Conservation (phyloP, 1,140 invertebrate species). For the Bursaphelenchus mucronatus region DNA sequence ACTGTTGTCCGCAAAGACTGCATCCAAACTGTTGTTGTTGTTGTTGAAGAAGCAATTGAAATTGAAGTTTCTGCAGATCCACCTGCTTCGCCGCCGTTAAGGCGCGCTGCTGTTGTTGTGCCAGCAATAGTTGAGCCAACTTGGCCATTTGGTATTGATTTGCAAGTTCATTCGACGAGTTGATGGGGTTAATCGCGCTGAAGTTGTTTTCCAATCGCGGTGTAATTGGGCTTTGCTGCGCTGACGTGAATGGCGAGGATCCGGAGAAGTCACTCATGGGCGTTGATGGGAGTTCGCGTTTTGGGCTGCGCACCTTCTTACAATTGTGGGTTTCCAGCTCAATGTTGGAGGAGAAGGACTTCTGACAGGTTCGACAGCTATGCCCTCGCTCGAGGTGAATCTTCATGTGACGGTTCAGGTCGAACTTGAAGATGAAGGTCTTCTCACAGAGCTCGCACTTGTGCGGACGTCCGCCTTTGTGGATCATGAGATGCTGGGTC, state of each 20-base stretch:
- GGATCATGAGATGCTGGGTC: conserved; percentile 60
- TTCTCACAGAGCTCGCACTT: conserved; percentile 96
- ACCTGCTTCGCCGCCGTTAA: conserved; percentile 4
- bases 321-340: conserved; percentile 56
- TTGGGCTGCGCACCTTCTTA: conserved; percentile 34
- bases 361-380: conserved; percentile 45
- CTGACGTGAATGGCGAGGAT: neutral
- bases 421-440: conserved; percentile 69
- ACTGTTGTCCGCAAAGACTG: conserved; percentile 1
- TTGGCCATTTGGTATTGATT: neutral
- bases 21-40: conserved; percentile 14
- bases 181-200: too few relatives aligned
- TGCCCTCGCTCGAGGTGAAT: conserved; percentile 55
- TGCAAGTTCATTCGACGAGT: neutral
- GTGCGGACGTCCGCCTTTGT: conserved; percentile 73
- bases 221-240: conserved; percentile 9
- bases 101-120: conserved; percentile 19
- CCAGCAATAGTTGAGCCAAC: conserved; percentile 22
- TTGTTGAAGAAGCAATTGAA: conserved; percentile 4
- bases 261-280: neutral
- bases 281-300: conserved; percentile 11
- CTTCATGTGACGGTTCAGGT: conserved; percentile 55
- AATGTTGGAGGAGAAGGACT: conserved; percentile 49
- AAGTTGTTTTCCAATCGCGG: neutral
- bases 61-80: conserved; percentile 1